Evolutionary conservation across 1,140 invertebrate genomes (phyloP), one percentile per base, ranked within the genome.

Genomic region (Meteorus sp.): DNA sequence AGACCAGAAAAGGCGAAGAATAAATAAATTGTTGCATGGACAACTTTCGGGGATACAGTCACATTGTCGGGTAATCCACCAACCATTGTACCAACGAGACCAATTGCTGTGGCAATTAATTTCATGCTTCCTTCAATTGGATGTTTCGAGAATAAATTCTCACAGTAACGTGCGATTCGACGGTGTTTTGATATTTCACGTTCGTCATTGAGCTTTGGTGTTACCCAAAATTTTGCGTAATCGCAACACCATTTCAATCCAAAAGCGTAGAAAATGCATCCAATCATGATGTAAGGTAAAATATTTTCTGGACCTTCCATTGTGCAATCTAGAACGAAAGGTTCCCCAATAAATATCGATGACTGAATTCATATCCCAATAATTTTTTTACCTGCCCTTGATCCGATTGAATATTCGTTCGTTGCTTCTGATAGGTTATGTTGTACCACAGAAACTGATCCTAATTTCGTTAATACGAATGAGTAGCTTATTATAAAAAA

Each of bases 1-100:
- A 80, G 65, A n/a, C 78, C 77, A 45, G 76, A 78, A 27, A 79
- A 72, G 20, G 76, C 77, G 53, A 80, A 80, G 22, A 80, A 80
- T 0, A 79, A 62, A 57, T 80, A 80, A 19, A 79, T 74, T 5
- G 78, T 79, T 2, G 77, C 76, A 48, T 78, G 69, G 3, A 76
- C 67, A 29, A 80, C 76, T 67, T 79, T 76, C 6, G 64, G 71
- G 6, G 70, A 74, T 0, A 68, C 67, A 13, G 54, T 64, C 8
- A 60, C 67, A 37, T 52, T 58, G 44, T 72, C 65, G 22, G 67
- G 61, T 9, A 71, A 41, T 17, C 66, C 69, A 25, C 67, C 66
- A 1, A 59, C 65, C 23, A 76, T 57, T 2, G 72, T 75, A 35
- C 70, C 68, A 17, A 61, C 51, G 9, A 76, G 53, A 15, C 74